Conservation (phyloP, 2,797 vertebrate genomes). For the Spheniscus humboldti region DNA sequence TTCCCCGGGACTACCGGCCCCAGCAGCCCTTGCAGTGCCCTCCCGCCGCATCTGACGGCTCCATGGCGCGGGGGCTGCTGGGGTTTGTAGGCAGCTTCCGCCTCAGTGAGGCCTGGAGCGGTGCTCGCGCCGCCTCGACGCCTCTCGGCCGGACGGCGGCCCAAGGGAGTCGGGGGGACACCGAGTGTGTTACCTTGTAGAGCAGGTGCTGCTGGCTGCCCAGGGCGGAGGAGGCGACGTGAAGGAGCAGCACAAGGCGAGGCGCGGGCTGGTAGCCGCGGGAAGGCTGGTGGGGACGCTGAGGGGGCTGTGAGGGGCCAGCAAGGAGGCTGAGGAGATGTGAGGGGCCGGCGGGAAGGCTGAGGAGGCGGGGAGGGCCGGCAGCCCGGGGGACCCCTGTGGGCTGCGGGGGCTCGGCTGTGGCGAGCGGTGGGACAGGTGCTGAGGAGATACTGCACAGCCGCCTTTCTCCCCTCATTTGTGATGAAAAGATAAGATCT, state of each 20-base stretch:
- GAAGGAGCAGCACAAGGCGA: background rate
- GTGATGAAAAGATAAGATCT: background rate
- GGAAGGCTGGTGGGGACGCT: background rate
- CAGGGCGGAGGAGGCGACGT: no score
- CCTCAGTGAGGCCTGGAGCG: fast-evolving
- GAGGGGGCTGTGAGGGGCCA: background rate
- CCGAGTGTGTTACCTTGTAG: background rate
- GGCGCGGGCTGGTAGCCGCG: background rate
- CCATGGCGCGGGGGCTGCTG: background rate
- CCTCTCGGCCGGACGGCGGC: background rate
- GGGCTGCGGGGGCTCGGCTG: no score
- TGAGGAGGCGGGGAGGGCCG: background rate
- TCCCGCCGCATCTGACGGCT: no score
- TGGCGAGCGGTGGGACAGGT: no score
- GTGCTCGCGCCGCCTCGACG: no score
- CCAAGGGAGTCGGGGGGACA: fast-evolving
- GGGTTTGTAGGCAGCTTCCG: background rate
- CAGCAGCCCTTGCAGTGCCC: background rate
- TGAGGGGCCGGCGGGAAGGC: background rate
- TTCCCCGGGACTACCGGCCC: background rate
- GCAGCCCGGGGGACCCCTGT: background rate
- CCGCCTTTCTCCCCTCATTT: background rate
- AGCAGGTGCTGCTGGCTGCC: background rate
- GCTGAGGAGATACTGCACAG: background rate
- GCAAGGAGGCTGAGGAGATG: background rate